phyloP scores from a whole-genome alignment of 1,140 invertebrate species.

The Bombus affinis region DNA sequence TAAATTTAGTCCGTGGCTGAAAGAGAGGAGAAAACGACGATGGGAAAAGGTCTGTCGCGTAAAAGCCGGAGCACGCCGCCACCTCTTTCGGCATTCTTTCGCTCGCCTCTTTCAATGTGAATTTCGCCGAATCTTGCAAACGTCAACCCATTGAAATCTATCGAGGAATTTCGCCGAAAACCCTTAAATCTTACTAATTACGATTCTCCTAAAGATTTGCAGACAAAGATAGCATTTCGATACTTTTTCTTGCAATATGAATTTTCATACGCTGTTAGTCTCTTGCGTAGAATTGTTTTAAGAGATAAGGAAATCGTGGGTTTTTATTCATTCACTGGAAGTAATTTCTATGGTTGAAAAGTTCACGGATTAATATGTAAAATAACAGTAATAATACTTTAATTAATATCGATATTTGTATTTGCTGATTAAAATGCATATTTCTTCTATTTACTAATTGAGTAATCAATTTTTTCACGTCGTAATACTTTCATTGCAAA shows the following conservation, averaged over 20 bases:
- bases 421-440: not conserved
- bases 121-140: not conserved
- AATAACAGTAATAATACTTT: not conserved
- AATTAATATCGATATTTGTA: too few relatives aligned
- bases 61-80: constrained; percentile 36
- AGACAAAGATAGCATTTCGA: too few relatives aligned
- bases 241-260: too few relatives aligned
- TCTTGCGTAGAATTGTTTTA: too few relatives aligned
- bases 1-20: constrained; percentile 58
- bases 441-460: not conserved
- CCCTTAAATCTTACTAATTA: too few relatives aligned
- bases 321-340: too few relatives aligned
- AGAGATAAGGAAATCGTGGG: too few relatives aligned
- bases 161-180: not conserved
- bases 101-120: not conserved
- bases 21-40: constrained; percentile 50
- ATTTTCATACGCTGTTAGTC: too few relatives aligned
- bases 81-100: constrained; percentile 29
- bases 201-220: too few relatives aligned
- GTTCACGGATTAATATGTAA: not conserved
- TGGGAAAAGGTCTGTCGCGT: constrained; percentile 18
- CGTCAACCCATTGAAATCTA: not conserved
- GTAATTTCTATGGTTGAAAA: too few relatives aligned
- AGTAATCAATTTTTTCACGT: too few relatives aligned
- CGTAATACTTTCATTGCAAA: constrained; percentile 13